Percentiles rank a stretch among this genome's conserved stretches.
Evolutionary conservation across 2,888 invertebrate species (phyloP).

Genomic region (Phyllotreta striolata): DNA sequence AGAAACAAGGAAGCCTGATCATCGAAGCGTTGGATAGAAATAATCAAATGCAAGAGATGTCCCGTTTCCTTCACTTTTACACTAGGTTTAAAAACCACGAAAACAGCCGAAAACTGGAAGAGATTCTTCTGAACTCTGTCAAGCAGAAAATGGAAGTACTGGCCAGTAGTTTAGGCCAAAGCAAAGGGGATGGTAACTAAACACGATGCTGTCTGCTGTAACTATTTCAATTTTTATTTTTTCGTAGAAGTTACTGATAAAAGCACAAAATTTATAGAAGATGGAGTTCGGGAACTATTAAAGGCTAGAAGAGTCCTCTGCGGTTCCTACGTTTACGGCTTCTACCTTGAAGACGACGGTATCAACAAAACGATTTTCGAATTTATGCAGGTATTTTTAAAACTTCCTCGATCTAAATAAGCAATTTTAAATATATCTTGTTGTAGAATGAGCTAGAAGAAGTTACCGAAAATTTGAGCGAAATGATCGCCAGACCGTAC

Average conservation of each 20-base stretch:
- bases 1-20: conserved; percentile 66
- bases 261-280: conserved; percentile 68
- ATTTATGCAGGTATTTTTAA: conserved; percentile 68
- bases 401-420: too few relatives aligned
- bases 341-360: conserved; percentile 70
- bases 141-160: conserved; percentile 70
- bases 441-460: conserved; percentile 72
- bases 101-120: conserved; percentile 70
- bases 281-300: conserved; percentile 70
- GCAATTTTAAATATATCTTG: too few relatives aligned
- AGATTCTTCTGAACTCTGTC: conserved; percentile 67
- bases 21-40: conserved; percentile 68
- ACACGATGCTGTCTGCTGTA: not conserved
- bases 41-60: conserved; percentile 68
- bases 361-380: conserved; percentile 73
- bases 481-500: conserved; percentile 71
- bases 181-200: conserved; percentile 57
- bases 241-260: conserved; percentile 58
- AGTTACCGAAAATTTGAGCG: conserved; percentile 70
- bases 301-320: conserved; percentile 70
- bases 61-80: conserved; percentile 72
- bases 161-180: conserved; percentile 63
- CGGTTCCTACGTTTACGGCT: conserved; percentile 74
- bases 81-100: conserved; percentile 72
- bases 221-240: conserved; percentile 6